Base-by-base conservation (phyloP, 1,140 invertebrate species). In the Ganaspis sp. region DNA sequence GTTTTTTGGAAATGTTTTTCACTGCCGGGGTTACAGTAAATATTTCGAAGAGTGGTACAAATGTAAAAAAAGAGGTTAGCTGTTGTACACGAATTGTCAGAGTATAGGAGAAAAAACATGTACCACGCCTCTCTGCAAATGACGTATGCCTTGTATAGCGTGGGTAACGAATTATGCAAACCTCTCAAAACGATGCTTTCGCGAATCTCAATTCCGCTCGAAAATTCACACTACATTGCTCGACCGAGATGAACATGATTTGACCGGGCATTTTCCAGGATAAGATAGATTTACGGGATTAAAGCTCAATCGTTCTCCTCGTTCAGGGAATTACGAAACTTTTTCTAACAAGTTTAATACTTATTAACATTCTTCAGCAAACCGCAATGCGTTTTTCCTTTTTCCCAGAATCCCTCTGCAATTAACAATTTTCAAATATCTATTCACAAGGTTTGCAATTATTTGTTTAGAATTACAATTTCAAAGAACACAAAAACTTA, bases 211-310 rank as follows among this genome's bases (percentile, higher is more conserved):
- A 74, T 64, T 54, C 74, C n/a, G 64, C 75, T 80, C 74, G 80
- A 84, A 84, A 82, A 83, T 80, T 80, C 78, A 72, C 73, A 70
- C 77, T 81, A 80, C 80, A 78, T 80, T 73, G 76, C 79, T 81
- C 69, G 77, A 80, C 73, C 58, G 49, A 29, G 49, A 80, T 72
- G 73, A 79, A 74, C 76, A 64, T 40, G 78, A 70, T 78, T 77
- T 75, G 70, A 64, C 49, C 54, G 77, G 79, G 79, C 76, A 79
- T 81, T 81, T 79, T 38, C 70, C 70, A n/a, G 72, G 72, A 72
- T 69, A 83, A 84, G 80, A 83, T 83, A 84, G 82, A 85, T 83
- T 83, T 78, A 79, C 58, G 78, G 38, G 83, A 82, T 83, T 80
- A 77, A 74, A 78, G 72, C 76, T 21, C 72, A 54, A 58, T 58